A percentile compares a stretch with the other conserved stretches of the same genome.
phyloP scores from a whole-genome alignment of 2,797 vertebrate species.

The Sebastes itinus region DNA sequence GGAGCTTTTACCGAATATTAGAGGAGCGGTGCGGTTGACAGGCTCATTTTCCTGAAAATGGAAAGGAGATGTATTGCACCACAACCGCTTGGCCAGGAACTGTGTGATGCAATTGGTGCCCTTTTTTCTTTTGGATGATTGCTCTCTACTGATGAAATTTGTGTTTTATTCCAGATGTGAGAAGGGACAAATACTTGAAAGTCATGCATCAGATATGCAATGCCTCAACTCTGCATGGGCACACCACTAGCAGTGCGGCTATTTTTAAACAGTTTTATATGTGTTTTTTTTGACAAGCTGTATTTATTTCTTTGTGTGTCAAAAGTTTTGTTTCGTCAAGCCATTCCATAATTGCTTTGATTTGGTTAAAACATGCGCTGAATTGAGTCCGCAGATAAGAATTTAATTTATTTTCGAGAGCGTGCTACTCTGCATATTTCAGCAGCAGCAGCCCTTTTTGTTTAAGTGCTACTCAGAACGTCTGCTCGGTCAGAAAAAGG shows the following conservation, averaged over 20 bases:
- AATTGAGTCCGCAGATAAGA: conserved; percentile 61
- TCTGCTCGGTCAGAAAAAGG: conserved; percentile 27
- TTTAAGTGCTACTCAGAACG: conserved; percentile 59
- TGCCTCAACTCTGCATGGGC: neutral
- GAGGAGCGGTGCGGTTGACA: neutral
- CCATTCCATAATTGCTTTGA: conserved; percentile 29
- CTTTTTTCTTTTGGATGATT: conserved; percentile 5
- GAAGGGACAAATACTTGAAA: conserved; percentile 22
- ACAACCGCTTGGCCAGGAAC: neutral
- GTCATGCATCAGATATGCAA: neutral
- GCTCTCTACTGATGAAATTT: neutral
- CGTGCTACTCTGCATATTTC: conserved; percentile 56
- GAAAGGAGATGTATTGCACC: neutral
- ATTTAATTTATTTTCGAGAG: conserved; percentile 67
- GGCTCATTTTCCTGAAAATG: conserved; percentile 11
- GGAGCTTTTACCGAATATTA: conserved; percentile 1
- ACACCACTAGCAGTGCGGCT: neutral
- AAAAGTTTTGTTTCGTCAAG: conserved; percentile 17
- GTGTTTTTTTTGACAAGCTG: neutral
- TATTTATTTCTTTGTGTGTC: conserved; percentile 26
- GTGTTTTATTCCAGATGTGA: neutral
- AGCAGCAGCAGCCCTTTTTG: conserved; percentile 42
- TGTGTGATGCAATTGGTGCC: conserved; percentile 18
- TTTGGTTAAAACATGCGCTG: conserved; percentile 54
- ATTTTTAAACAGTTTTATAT: neutral